Evolutionary conservation across 1,140 invertebrate species (phyloP).

Genomic region (Megalopta genalis): DNA sequence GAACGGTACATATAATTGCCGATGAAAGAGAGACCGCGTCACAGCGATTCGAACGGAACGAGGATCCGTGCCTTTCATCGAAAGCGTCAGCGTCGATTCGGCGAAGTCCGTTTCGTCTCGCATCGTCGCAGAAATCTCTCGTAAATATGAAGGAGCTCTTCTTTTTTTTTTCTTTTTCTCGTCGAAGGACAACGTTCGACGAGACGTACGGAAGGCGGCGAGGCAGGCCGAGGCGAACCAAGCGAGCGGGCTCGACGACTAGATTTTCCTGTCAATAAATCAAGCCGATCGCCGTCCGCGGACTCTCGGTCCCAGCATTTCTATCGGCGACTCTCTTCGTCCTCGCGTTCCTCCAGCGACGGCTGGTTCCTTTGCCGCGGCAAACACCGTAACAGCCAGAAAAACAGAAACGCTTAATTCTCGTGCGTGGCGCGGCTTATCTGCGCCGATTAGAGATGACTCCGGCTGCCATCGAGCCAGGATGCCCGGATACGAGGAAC

Average conservation of each 20-base stretch:
- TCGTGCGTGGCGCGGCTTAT: conserved; percentile 2
- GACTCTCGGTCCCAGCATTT: conserved; percentile 67
- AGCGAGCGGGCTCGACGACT: conserved; percentile 68
- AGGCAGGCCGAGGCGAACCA: conserved; percentile 67
- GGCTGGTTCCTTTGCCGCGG: conserved; percentile 62
- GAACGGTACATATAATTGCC: too few species aligned
- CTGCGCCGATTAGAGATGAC: not conserved
- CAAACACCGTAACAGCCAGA: conserved; percentile 33
- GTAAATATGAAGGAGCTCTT: conserved; percentile 50
- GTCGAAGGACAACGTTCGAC: conserved; percentile 60
- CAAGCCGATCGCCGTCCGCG: conserved; percentile 65
- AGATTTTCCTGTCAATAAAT: conserved; percentile 81
- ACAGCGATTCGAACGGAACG: too few species aligned
- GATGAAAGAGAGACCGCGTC: too few species aligned
- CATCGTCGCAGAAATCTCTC: conserved; percentile 27
- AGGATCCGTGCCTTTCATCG: too few species aligned
- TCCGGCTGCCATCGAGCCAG: not conserved
- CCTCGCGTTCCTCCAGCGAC: not conserved
- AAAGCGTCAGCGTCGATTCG: conserved; percentile 7
- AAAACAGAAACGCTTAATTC: conserved; percentile 46
- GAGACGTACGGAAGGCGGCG: conserved; percentile 57
- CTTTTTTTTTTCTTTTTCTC: too few species aligned
- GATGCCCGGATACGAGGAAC: not conserved
- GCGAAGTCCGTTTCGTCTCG: conserved; percentile 26
- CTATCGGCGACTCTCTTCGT: conserved; percentile 54